Evolutionary conservation across 2,797 vertebrate species (phyloP), one percentile per base, ranked within the genome.

Genomic region (Sebastes itinus): DNA sequence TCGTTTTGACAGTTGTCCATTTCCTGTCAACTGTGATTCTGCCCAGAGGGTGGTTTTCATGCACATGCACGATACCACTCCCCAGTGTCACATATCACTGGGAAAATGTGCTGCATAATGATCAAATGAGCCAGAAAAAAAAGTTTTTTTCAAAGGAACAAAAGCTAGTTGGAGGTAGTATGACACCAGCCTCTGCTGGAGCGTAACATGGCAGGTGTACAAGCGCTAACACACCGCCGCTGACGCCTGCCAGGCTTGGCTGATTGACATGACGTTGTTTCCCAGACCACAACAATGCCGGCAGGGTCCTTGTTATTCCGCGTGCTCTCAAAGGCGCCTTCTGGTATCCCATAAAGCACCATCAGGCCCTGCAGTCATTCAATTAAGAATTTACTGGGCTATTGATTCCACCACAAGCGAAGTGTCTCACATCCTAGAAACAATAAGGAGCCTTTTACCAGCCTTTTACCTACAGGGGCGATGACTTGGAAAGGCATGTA

Each of bases 301-400:
- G 78, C 83, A 65, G 87, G 66, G 80, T 83, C 71, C 80, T 90
- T 84, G 82, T 78, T 89, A 84, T 87, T 88, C 77, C 14, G 18
- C 9, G 6, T 8, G 23, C 80, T 85, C 86, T 89, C 84, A 78
- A 79, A 86, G 84, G 84, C 65, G 83, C 91, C 89, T 88, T 83
- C 88, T 90, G 86, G 72, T 87, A 32, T 78, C 78, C 81, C 75
- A 86, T 90, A 93, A 92, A 92, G 87, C 79, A 69, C 77, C 84
- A 80, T 60, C 84, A 75, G 83, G 71, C 90, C 88, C 87, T 56
- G 91, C 87, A 90, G 92, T 88, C 92, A 91, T 92, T 92, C 91
- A 94, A 92, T 94, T 91, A 93, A 75, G 84, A 91, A 91, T 92
- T 92, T 88, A 91, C 90, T 88, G 89, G 88, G 77, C 91, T 91